phyloP scores from a whole-genome alignment of 2,797 vertebrate genomes.

The Echeneis naucrates region DNA sequence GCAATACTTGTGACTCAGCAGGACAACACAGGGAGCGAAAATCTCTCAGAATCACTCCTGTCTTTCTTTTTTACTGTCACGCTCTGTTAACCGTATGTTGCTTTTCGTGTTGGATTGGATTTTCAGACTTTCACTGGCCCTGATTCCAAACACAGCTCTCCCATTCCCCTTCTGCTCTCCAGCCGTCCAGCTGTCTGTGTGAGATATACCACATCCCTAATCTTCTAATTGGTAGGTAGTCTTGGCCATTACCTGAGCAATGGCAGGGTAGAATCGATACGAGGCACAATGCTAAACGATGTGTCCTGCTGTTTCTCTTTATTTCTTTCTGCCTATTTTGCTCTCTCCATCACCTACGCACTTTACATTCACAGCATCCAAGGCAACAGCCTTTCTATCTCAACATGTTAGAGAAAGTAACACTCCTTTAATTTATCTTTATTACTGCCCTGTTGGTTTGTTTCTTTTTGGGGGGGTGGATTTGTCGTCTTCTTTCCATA shows the following conservation, averaged over 20 bases:
- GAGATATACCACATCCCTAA: conserved; percentile 66
- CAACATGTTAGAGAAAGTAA: conserved; percentile 41
- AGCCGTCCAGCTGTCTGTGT: conserved; percentile 45
- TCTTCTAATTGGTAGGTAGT: conserved; percentile 76
- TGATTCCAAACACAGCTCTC: neutral
- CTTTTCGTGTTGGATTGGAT: conserved; percentile 36
- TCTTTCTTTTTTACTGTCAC: conserved; percentile 22
- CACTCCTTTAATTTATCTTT: conserved; percentile 67
- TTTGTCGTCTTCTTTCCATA: conserved; percentile 21
- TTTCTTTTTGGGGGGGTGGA: too few species aligned
- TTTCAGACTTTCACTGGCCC: conserved; percentile 28
- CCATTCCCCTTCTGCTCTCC: conserved; percentile 8
- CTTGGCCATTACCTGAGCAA: conserved; percentile 69
- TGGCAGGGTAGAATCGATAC: conserved; percentile 73
- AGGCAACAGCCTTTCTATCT: conserved; percentile 64
- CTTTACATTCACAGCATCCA: conserved; percentile 67
- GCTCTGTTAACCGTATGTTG: conserved; percentile 52
- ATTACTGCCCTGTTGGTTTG: conserved; percentile 55
- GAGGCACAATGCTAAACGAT: conserved; percentile 65
- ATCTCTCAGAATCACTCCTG: conserved; percentile 32
- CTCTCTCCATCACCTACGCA: conserved; percentile 38
- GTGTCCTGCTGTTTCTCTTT: conserved; percentile 55
- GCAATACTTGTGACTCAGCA: conserved; percentile 53
- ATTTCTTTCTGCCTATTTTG: conserved; percentile 48
- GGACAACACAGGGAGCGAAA: conserved; percentile 42